Conservation (phyloP, 2,888 invertebrate genomes). For the Chaetogeoica ovagalla region DNA sequence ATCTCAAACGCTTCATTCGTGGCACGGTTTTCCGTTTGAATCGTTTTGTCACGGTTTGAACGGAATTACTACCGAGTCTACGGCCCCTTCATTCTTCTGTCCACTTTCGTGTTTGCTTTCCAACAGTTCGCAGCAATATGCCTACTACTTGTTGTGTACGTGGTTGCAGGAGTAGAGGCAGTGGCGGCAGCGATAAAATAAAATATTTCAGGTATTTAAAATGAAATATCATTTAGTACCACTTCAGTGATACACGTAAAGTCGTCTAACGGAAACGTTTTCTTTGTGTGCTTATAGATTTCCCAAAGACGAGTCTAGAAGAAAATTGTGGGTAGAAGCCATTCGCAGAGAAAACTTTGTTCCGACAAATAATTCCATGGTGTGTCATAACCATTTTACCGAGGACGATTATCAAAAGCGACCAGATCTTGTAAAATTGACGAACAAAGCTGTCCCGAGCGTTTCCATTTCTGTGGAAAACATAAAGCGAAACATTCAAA, state of each 20-base stretch:
- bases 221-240: no score
- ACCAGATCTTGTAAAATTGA: slow-evolving; percentile 6
- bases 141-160: slow-evolving; percentile 24
- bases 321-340: slow-evolving; percentile 12
- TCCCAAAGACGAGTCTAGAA: slow-evolving; percentile 13
- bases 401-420: slow-evolving; percentile 16
- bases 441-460: slow-evolving; percentile 16
- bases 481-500: background rate
- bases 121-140: background rate
- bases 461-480: background rate
- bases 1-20: background rate
- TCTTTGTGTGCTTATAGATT: background rate
- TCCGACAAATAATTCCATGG: slow-evolving; percentile 3
- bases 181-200: background rate
- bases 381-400: slow-evolving; percentile 25
- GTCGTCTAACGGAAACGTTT: no score
- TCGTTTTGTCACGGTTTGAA: background rate
- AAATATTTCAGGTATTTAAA: slow-evolving; percentile 29
- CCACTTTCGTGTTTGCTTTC: background rate
- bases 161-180: slow-evolving; percentile 26
- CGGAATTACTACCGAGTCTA: background rate
- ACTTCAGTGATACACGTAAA: no score
- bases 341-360: slow-evolving; percentile 17
- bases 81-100: background rate
- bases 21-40: background rate